These are phyloP conservation scores for Ptychobarbus kaznakovi DNA, from an alignment of 2,797 vertebrate species.

Conservation along the genomic window DNA sequence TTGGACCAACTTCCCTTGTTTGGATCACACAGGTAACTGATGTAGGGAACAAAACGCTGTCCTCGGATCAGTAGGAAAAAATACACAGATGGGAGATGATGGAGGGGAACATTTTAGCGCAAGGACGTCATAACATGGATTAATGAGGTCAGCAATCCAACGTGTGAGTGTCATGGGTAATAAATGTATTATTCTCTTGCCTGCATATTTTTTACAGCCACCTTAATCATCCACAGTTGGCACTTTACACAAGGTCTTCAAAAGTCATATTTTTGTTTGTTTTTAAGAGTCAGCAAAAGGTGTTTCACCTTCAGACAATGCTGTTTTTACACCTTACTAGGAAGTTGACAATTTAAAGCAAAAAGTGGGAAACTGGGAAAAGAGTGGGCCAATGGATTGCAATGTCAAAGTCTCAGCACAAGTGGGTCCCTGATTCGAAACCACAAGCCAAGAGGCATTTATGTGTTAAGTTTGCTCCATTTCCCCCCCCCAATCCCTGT, in stretches of 20 bases:
- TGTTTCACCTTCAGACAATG: neutral
- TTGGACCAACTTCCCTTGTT: slow-evolving; percentile 5
- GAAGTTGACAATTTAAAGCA: neutral
- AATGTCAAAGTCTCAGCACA: neutral
- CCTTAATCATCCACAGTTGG: neutral
- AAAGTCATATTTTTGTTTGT: neutral
- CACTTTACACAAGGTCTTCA: neutral
- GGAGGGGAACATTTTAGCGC: slow-evolving; percentile 2
- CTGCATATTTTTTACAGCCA: neutral
- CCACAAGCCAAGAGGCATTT: neutral
- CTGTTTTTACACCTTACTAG: neutral
- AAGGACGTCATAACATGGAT: slow-evolving; percentile 16
- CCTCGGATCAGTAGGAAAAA: slow-evolving; percentile 28
- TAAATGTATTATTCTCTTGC: neutral
- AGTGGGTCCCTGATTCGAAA: neutral
- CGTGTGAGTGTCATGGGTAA: neutral
- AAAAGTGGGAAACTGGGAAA: neutral
- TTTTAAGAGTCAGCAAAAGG: neutral
- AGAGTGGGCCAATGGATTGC: neutral
- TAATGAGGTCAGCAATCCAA: slow-evolving; percentile 3
- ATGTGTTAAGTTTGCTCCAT: neutral
- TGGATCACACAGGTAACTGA: neutral
- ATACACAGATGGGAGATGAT: neutral
- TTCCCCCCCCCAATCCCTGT: neutral
- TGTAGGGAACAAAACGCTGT: neutral